phyloP scores from a whole-genome alignment of 2,888 invertebrate genomes.

The Adelognathus sp. region DNA sequence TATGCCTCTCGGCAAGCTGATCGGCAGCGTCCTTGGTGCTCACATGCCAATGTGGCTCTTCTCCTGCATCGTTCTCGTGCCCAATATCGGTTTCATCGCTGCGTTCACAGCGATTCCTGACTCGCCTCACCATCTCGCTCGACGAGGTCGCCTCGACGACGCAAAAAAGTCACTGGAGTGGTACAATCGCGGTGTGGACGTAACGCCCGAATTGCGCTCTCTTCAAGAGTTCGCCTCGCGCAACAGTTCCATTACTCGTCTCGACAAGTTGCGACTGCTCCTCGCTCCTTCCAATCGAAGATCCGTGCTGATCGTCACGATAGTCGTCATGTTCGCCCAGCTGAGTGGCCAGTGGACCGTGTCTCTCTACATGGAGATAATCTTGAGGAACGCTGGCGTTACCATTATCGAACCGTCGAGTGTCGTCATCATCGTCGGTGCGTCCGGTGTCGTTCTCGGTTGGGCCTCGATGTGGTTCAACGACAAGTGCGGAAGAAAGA shows the following conservation, averaged over 20 bases:
- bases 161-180: slow-evolving; percentile 67
- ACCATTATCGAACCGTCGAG: slow-evolving; percentile 61
- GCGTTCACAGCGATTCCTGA: slow-evolving; percentile 71
- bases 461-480: slow-evolving; percentile 63
- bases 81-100: slow-evolving; percentile 65
- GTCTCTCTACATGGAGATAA: slow-evolving; percentile 70
- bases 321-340: slow-evolving; percentile 69
- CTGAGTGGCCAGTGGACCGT: slow-evolving; percentile 68
- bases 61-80: slow-evolving; percentile 68
- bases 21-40: slow-evolving; percentile 74
- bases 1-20: slow-evolving; percentile 69
- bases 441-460: slow-evolving; percentile 55
- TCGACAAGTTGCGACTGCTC: slow-evolving; percentile 50
- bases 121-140: slow-evolving; percentile 71
- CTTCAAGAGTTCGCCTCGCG: slow-evolving; percentile 62
- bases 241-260: slow-evolving; percentile 31
- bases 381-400: slow-evolving; percentile 64
- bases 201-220: slow-evolving; percentile 60
- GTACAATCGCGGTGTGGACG: slow-evolving; percentile 66
- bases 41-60: slow-evolving; percentile 69
- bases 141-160: slow-evolving; percentile 48
- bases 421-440: slow-evolving; percentile 64
- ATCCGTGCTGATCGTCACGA: slow-evolving; percentile 61
- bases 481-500: slow-evolving; percentile 73
- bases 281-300: slow-evolving; percentile 56